Evolutionary conservation across 2,113 vertebrate genomes (phyloP).

Genomic region (Salvelinus fontinalis): DNA sequence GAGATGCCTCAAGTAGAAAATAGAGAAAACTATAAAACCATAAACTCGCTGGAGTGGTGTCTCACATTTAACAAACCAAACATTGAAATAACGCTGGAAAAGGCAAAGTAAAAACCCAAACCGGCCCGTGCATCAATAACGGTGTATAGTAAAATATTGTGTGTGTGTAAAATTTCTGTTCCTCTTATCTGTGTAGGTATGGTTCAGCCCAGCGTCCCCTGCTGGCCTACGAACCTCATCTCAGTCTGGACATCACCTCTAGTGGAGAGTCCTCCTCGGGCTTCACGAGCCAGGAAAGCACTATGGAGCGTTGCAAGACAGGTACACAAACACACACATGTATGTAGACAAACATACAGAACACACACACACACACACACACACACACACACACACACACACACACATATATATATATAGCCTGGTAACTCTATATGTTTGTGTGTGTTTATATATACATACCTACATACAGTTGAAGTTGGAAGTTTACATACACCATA

Average conservation of each 20-base stretch:
- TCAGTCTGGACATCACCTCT: constrained; percentile 75
- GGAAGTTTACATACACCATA: too few species aligned
- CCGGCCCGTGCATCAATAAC: too few species aligned
- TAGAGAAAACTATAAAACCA: too few species aligned
- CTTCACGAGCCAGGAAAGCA: constrained; percentile 87
- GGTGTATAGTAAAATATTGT: background rate
- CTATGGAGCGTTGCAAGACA: constrained; percentile 84
- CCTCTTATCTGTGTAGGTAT: constrained; percentile 66
- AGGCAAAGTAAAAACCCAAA: too few species aligned
- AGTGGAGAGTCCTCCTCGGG: constrained; percentile 86
- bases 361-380: background rate
- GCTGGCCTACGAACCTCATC: constrained; percentile 78
- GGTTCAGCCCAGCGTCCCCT: constrained; percentile 70
- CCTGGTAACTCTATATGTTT: too few species aligned
- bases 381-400: background rate
- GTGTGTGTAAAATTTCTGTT: background rate
- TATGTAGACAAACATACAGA: background rate
- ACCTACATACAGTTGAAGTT: too few species aligned
- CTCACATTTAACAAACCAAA: too few species aligned
- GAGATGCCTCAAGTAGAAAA: too few species aligned
- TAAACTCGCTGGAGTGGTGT: too few species aligned
- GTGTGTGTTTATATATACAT: too few species aligned
- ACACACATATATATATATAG: background rate
- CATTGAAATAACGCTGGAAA: too few species aligned
- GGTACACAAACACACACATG: constrained; percentile 66